Conservation (phyloP, 2,888 invertebrate species). For the Xestia xanthographa region DNA sequence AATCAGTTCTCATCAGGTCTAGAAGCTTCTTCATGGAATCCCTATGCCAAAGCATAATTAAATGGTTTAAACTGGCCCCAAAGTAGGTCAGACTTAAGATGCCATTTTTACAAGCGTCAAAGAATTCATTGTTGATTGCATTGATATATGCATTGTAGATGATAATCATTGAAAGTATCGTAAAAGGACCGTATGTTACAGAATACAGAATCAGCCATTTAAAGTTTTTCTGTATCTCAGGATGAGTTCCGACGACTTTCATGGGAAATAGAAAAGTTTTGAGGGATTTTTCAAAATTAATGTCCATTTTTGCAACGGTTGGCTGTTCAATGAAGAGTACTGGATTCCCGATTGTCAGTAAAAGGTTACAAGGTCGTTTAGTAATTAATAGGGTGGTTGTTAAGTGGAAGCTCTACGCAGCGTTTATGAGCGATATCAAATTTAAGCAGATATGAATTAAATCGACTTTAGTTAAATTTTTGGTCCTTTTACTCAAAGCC, state of each 20-base stretch:
- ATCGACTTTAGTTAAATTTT: not conserved
- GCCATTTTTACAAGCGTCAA: not conserved
- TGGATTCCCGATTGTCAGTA: not conserved
- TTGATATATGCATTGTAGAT: not conserved
- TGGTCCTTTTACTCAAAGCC: not conserved
- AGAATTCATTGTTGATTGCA: not conserved
- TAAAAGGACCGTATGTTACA: not conserved
- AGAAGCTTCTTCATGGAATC: not conserved
- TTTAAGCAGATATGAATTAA: not conserved
- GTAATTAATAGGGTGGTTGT: not conserved
- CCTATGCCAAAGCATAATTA: not conserved
- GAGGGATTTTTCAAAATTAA: not conserved
- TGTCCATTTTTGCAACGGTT: not conserved
- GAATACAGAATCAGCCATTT: not conserved
- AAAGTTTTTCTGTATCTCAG: not conserved
- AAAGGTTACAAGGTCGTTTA: not conserved
- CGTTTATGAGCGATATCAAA: not conserved
- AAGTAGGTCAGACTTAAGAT: conserved; percentile 10
- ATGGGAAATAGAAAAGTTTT: not conserved
- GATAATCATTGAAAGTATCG: not conserved
- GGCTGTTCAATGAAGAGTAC: not conserved
- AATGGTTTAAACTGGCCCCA: conserved; percentile 6
- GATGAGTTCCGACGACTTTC: conserved; percentile 1
- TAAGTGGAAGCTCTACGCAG: not conserved
- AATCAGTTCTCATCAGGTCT: conserved; percentile 10